Base-by-base conservation (phyloP, 2,113 vertebrate genomes). In the Peromyscus maniculatus region DNA sequence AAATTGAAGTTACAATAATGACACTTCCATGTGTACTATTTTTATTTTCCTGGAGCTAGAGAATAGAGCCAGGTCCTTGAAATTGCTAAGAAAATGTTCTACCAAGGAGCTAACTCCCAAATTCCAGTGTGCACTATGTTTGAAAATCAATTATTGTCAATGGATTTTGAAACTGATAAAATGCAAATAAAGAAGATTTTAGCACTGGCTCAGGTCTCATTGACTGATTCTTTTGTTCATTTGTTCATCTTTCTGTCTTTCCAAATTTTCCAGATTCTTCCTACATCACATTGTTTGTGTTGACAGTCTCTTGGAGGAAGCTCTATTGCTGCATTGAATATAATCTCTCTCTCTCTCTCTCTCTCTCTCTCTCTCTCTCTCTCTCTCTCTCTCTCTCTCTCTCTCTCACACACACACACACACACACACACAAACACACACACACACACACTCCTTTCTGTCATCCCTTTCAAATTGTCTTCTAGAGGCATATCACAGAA, bases 131-230 rank as follows among this genome's bases (percentile, higher is more conserved):
- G 16, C n/a, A 87, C 64, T 67, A 31, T 67, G 49, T 87, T 77
- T 43, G 59, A 89, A 91, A 26, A 94, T 78, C 1, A 39, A 78
- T 94, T 86, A 62, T 57, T 71, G 3, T 86, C 59, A 89, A 52
- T 92, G 93, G 78, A 86, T 71, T 87, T 95, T 55, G 55, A 28
- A 94, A 86, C 31, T 88, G 57, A 78, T 57, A 49, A 93, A 66
- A 1, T 55, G 5, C 22, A 92, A 33, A 93, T 19, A 57, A 39
- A 69, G 43, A 91, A 71, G 9, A 75, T 46, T 87, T 88, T 55
- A 80, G 24, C 36, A 66, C 4, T 7, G 21, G 10, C 26, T 10
- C 55, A 59, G 0, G 0, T 15, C 69, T 75, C 22, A 46, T 84
- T 86, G 26, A 75, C 5, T 83, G 28, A 84, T 24, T 93, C 4